Evolutionary conservation across 1,140 invertebrate genomes (phyloP).

Genomic region (Drosophila parvula): DNA sequence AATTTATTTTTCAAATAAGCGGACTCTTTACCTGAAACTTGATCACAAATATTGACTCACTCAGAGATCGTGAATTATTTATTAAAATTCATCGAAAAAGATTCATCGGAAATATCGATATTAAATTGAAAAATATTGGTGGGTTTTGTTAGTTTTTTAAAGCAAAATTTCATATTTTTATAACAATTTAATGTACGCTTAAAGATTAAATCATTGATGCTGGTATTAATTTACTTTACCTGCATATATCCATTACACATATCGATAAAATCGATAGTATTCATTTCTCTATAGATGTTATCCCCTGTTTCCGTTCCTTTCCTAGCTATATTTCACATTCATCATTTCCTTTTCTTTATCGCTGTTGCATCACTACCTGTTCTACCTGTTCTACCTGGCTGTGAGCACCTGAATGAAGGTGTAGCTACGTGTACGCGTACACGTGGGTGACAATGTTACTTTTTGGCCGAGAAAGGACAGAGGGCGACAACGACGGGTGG

Average conservation of each 20-base stretch:
- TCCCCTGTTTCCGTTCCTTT: too few species aligned
- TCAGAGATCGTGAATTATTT: too few species aligned
- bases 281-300: fast-evolving
- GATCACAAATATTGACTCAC: too few species aligned
- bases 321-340: not conserved
- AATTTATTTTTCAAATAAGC: too few species aligned
- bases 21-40: too few species aligned
- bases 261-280: not conserved
- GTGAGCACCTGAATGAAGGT: conserved; percentile 3
- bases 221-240: too few species aligned
- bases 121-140: too few species aligned
- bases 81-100: not conserved
- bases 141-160: too few species aligned
- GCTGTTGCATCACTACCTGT: not conserved
- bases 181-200: too few species aligned
- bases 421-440: conserved; percentile 5
- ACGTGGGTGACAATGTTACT: conserved; percentile 30
- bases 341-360: not conserved
- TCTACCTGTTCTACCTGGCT: not conserved
- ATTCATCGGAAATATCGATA: not conserved
- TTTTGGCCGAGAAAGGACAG: not conserved
- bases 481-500: not conserved
- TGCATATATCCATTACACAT: too few species aligned
- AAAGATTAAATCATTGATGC: too few species aligned
- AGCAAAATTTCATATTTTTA: too few species aligned